A percentile compares a stretch with the other conserved stretches of the same genome.
Evolutionary conservation across 2,888 invertebrate genomes (phyloP).

Genomic region (Drosophila flavopinicola): DNA sequence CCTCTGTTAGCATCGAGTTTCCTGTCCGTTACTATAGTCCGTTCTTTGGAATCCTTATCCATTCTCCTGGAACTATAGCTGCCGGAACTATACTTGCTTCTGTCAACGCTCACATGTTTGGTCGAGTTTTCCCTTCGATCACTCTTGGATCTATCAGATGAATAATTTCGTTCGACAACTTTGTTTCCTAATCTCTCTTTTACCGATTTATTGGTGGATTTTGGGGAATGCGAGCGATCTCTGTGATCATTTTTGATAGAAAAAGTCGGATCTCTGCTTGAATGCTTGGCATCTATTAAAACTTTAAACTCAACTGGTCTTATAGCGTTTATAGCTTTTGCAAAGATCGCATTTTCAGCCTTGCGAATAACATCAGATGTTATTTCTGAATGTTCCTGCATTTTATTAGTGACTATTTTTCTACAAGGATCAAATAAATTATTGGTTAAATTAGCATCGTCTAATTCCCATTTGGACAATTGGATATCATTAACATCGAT

Average conservation of each 20-base stretch:
- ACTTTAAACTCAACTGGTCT: constrained; percentile 88
- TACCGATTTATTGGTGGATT: constrained; percentile 85
- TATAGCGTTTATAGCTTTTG: constrained; percentile 93
- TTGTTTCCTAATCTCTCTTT: constrained; percentile 91
- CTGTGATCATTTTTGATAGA: constrained; percentile 62
- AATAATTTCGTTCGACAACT: constrained; percentile 62
- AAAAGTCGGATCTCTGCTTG: constrained; percentile 83
- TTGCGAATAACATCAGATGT: constrained; percentile 95
- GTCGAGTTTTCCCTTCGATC: constrained; percentile 30
- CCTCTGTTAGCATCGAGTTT: constrained; percentile 32
- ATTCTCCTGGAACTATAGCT: constrained; percentile 40
- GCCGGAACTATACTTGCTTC: constrained; percentile 33
- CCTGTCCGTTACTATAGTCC: constrained; percentile 13
- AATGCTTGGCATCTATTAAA: constrained; percentile 85
- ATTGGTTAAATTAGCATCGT: constrained; percentile 88
- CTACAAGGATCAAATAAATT: constrained; percentile 84
- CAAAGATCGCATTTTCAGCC: constrained; percentile 96
- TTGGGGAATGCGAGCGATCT: constrained; percentile 67
- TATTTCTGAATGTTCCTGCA: constrained; percentile 86
- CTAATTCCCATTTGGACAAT: constrained; percentile 96
- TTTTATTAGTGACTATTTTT: constrained; percentile 85
- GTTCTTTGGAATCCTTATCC: constrained; percentile 53
- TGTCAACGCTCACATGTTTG: constrained; percentile 27
- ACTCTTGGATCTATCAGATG: constrained; percentile 51
- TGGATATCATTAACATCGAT: constrained; percentile 87